phyloP scores from a whole-genome alignment of 2,888 invertebrate genomes.

The Eucera pruinosa region DNA sequence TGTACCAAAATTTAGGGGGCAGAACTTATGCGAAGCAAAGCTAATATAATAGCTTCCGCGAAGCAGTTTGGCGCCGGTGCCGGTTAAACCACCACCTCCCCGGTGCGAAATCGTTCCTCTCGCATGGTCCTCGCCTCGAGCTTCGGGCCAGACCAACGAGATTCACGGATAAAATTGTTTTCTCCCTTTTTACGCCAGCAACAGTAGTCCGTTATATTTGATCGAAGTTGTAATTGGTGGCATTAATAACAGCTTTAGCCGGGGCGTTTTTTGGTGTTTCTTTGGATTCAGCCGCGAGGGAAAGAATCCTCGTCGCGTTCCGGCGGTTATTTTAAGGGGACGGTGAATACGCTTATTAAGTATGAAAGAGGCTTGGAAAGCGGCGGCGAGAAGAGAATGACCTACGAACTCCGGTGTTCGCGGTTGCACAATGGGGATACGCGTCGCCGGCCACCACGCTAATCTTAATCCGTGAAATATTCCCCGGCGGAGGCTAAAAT shows the following conservation, averaged over 20 bases:
- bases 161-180: neutral
- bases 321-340: constrained; percentile 15
- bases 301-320: neutral
- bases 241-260: constrained; percentile 4
- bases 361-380: constrained; percentile 41
- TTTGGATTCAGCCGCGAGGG: neutral
- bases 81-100: constrained; percentile 29
- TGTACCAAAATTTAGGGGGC: too few species aligned
- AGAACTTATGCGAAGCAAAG: too few species aligned
- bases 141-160: too few species aligned
- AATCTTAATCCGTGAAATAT: constrained; percentile 76
- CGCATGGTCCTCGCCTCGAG: too few species aligned
- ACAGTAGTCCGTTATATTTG: neutral
- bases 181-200: too few species aligned
- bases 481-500: constrained; percentile 61
- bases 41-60: constrained; percentile 57
- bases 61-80: constrained; percentile 57
- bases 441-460: constrained; percentile 51
- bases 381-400: constrained; percentile 45
- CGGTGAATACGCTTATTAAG: constrained; percentile 46
- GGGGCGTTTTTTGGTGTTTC: neutral
- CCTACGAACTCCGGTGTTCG: constrained; percentile 38
- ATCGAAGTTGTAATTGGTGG: neutral
- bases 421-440: constrained; percentile 40
- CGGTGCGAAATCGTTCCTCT: constrained; percentile 47